Percentiles rank a stretch among this genome's conserved stretches.
These are phyloP conservation scores for Enteromius fasciolatus DNA, from an alignment of 2,797 vertebrate species.

Conservation along the genomic window DNA sequence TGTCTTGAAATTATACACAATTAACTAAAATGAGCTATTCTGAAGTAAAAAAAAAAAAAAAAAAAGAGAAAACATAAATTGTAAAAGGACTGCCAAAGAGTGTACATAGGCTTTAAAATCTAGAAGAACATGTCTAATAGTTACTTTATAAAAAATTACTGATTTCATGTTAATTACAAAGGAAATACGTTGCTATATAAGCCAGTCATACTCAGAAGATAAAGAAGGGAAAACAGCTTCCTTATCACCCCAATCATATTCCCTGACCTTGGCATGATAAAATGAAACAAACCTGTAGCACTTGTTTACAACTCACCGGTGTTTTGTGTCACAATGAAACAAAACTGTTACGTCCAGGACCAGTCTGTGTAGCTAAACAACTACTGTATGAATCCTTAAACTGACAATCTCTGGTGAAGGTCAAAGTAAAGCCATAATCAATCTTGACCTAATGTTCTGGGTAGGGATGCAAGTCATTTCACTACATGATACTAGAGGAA, in stretches of 20 bases:
- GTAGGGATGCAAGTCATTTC: constrained; percentile 46
- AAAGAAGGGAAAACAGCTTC: not conserved
- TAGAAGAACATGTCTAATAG: not conserved
- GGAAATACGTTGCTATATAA: not conserved
- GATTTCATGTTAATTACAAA: not conserved
- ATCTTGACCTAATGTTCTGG: constrained; percentile 26
- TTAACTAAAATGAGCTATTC: not conserved
- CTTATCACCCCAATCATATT: not conserved
- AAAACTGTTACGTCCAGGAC: not conserved
- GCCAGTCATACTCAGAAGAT: not conserved
- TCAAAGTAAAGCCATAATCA: constrained; percentile 26
- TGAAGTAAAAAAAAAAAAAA: not conserved
- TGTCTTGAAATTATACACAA: not conserved
- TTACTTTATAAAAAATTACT: not conserved
- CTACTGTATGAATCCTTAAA: not conserved
- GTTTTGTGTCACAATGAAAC: constrained; percentile 10
- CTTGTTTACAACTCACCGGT: not conserved
- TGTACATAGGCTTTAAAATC: not conserved
- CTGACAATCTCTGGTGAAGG: constrained; percentile 17
- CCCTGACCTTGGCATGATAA: not conserved
- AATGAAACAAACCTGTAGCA: not conserved
- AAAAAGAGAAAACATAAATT: not conserved
- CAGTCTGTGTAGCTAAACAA: not conserved
- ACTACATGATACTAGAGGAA: constrained; percentile 43
- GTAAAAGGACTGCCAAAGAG: not conserved